Conservation (phyloP, 2,797 vertebrate genomes). For the Margarornis squamiger region DNA sequence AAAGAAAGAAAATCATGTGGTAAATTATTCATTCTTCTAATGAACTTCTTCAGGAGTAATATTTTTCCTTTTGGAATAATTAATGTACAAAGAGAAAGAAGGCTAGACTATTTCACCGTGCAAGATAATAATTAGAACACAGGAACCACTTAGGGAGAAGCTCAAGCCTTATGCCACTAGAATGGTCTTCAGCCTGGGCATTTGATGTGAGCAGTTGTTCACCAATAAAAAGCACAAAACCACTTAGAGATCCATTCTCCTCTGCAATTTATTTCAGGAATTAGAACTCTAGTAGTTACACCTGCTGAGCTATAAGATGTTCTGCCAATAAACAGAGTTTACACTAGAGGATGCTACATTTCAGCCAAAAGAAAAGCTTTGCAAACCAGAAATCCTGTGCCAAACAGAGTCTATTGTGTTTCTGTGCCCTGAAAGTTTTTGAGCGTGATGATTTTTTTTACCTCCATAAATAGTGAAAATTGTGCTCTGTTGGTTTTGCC, state of each 20-base stretch:
- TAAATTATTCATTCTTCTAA: not conserved
- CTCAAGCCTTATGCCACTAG: not conserved
- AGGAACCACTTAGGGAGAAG: not conserved
- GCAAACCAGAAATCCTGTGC: not conserved
- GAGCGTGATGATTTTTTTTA: not conserved
- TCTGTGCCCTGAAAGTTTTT: not conserved
- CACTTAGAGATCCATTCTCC: not conserved
- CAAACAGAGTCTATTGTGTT: not conserved
- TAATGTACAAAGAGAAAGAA: not conserved
- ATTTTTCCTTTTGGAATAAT: not conserved
- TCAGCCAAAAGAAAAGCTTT: not conserved
- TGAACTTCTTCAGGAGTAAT: not conserved
- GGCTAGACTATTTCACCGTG: not conserved
- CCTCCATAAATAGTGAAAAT: not conserved
- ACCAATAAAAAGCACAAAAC: not conserved
- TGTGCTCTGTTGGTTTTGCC: not conserved
- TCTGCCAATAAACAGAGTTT: conserved; percentile 13
- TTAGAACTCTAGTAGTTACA: conserved; percentile 19
- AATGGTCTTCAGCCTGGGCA: not conserved
- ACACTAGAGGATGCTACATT: not conserved
- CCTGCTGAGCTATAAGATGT: conserved; percentile 29
- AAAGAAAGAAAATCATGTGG: not conserved
- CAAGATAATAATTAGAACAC: not conserved
- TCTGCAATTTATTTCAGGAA: conserved; percentile 49
- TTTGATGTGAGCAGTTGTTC: not conserved